These are phyloP conservation scores for Steinernema carpocapsae DNA, from an alignment of 2,888 invertebrate species.

Conservation along the genomic window DNA sequence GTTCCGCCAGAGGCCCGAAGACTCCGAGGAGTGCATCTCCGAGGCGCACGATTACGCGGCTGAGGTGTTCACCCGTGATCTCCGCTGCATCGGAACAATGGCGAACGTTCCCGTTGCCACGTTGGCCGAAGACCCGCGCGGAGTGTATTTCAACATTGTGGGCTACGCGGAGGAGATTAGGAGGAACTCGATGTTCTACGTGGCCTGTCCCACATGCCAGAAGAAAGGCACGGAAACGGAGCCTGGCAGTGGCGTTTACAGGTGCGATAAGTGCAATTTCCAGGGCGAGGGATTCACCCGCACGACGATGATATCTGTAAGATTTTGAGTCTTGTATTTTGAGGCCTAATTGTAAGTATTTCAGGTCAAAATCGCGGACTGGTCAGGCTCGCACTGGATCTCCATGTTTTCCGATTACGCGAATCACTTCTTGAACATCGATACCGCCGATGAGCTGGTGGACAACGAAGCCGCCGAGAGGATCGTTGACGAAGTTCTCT, in stretches of 20 bases:
- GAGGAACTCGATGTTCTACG: not conserved
- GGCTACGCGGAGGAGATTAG: not conserved
- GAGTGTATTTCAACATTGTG: not conserved
- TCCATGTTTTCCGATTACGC: conserved; percentile 10
- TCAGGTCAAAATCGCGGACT: conserved; percentile 9
- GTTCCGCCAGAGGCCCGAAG: not conserved
- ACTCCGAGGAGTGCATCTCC: not conserved
- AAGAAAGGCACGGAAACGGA: conserved; percentile 7
- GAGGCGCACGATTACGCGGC: not conserved
- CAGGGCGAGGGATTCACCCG: not conserved
- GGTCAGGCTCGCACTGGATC: not conserved
- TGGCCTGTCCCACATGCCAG: not conserved
- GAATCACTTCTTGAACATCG: not conserved
- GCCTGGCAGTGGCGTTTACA: not conserved
- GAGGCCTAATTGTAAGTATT: no score
- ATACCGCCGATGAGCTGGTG: not conserved
- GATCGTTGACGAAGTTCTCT: not conserved
- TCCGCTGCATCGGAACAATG: not conserved
- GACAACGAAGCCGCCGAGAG: not conserved
- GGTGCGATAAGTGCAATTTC: not conserved
- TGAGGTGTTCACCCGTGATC: not conserved
- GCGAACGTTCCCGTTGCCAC: not conserved
- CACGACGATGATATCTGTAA: not conserved
- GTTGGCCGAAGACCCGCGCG: not conserved
- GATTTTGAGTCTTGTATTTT: no score